Evolutionary conservation across 2,888 invertebrate genomes (phyloP), one percentile per base, ranked within the genome.

Genomic region (Lasioglossum villosulum): DNA sequence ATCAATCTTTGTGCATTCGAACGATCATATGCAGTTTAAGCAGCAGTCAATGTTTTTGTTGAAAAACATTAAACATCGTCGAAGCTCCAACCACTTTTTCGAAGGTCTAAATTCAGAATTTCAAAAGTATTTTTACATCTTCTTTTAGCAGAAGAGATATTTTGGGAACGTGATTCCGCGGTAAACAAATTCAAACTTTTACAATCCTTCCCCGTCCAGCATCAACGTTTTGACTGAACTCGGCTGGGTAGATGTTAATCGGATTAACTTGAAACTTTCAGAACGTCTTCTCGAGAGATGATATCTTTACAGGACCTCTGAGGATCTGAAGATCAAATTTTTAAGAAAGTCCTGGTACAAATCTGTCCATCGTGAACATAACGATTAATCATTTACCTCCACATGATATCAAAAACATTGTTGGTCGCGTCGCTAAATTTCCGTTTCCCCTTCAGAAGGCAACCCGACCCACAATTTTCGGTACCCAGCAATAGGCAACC

Each of bases 241-340:
- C 5, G 59, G n/a, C 27, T 63, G 27, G 5, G 27, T 27, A 27
- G 16, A 63, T 63, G 27, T 63, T 63, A 63, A 63, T 63, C 59
- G 27, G 27, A 30, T 63, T 63, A 63, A 30, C 59, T 63, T 63
- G 16, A 63, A 63, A 63, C 59, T 63, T 63, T 63, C 59, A 63
- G 27, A 27, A 5, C 27, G 27, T 30, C 59, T 63, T 6, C 59
- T 6, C 27, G 59, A 2, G 14, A 16, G 59, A 63, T 63, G 59
- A 63, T 6, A 63, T 63, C 59, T 16, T 27, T 27, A 63, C 2
- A 63, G 59, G 16, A 63, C 16, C 27, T 30, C 27, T 16, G 16
- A 63, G 59, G 59, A 59, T 14, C 27, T 5, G 27, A 27, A 14
- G 27, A 27, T 63, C 27, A 30, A 59, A 63, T 63, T 14, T 27